Evolutionary conservation across 1,140 invertebrate genomes (phyloP).

Genomic region (Schlechtendalia chinensis): DNA sequence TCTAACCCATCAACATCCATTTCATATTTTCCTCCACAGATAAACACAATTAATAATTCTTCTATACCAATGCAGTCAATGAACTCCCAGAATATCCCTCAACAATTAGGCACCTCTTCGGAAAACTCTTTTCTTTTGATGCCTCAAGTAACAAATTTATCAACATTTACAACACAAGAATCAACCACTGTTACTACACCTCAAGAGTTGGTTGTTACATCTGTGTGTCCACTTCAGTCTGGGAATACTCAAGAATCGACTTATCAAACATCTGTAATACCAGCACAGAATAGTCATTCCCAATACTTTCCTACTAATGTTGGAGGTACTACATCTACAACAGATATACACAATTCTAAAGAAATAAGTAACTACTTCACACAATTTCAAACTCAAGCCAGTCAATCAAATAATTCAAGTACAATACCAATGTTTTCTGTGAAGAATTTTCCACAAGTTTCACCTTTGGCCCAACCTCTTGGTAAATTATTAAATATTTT

Average conservation of each 20-base stretch:
- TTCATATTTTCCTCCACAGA: conserved; percentile 10
- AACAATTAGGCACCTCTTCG: neutral
- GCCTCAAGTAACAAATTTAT: conserved; percentile 9
- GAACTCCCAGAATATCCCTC: conserved; percentile 5
- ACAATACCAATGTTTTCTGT: conserved; percentile 47
- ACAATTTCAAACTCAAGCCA: conserved; percentile 19
- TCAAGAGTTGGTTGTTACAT: neutral
- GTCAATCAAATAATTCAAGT: conserved; percentile 4
- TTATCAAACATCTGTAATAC: neutral
- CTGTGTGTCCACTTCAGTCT: neutral
- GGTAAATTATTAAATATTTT: neutral
- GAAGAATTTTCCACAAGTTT: conserved; percentile 42
- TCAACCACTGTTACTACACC: neutral
- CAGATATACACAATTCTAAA: conserved; percentile 11
- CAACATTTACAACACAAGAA: conserved; percentile 7
- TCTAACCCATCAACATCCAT: neutral
- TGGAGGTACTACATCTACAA: neutral
- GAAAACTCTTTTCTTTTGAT: conserved; percentile 24
- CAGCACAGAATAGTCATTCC: conserved; percentile 12
- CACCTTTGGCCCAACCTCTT: conserved; percentile 32
- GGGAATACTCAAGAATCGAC: neutral
- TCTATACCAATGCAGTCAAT: neutral
- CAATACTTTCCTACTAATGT: conserved; percentile 10
- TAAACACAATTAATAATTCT: neutral
- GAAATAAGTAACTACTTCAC: conserved; percentile 41